Evolutionary conservation across 2,797 vertebrate species (phyloP).

Genomic region (Bucorvus abyssinicus): DNA sequence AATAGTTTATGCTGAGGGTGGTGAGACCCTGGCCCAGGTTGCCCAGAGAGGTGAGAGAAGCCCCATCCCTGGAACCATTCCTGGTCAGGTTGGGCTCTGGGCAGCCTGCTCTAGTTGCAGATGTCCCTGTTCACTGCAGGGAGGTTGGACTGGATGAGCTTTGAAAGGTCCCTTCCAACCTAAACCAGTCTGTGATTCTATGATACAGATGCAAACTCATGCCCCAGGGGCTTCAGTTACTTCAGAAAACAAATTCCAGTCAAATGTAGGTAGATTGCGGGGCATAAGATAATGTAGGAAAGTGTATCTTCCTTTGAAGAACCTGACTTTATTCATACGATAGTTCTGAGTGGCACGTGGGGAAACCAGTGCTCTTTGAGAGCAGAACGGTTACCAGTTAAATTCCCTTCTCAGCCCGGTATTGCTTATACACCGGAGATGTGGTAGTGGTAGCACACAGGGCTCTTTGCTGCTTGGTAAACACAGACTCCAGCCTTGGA

Average conservation of each 20-base stretch:
- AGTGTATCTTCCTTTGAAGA: neutral
- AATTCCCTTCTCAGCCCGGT: neutral
- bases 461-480: neutral
- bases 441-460: neutral
- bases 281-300: neutral
- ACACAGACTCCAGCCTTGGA: neutral
- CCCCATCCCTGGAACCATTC: no score
- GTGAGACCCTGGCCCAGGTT: no score
- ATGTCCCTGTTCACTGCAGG: no score
- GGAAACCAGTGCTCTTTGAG: neutral
- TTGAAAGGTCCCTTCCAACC: no score
- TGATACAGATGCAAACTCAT: neutral
- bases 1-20: no score
- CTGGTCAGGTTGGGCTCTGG: no score
- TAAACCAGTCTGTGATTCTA: no score
- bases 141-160: no score
- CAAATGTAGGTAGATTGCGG: neutral
- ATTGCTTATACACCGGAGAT: neutral
- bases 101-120: no score
- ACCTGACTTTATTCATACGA: neutral
- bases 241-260: neutral
- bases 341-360: neutral
- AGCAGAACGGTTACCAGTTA: neutral
- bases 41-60: no score
- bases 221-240: neutral